Conservation (phyloP, 2,888 invertebrate species). For the Eupithecia pulchellata region DNA sequence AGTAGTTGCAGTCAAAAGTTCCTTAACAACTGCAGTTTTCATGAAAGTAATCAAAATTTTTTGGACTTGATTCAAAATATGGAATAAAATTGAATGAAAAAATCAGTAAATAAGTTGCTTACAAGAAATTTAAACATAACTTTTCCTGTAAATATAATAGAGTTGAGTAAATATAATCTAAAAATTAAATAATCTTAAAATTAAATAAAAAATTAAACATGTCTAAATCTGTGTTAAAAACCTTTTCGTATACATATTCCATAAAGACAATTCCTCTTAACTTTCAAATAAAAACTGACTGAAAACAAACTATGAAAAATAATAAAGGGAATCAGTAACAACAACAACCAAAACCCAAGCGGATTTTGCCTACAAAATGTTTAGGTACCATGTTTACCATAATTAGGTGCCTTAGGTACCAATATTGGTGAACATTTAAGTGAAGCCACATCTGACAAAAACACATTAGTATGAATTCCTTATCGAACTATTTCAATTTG, state of each 20-base stretch:
- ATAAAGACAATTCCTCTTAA: neutral
- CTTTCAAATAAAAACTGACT: neutral
- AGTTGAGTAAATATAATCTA: too few species aligned
- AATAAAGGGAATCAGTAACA: neutral
- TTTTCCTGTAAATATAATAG: too few species aligned
- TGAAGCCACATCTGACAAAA: conserved; percentile 6
- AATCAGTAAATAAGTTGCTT: too few species aligned
- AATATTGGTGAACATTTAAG: neutral
- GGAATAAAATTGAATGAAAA: too few species aligned
- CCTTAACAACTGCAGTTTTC: conserved; percentile 3
- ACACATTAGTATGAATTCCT: conserved; percentile 28
- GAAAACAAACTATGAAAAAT: neutral
- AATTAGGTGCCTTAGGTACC: too few species aligned
- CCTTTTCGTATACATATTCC: neutral
- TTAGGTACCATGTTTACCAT: too few species aligned
- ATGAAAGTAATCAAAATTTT: neutral
- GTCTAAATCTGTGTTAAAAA: neutral
- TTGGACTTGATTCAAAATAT: neutral
- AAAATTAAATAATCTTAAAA: too few species aligned
- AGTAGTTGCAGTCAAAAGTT: conserved; percentile 20
- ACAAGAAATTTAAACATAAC: too few species aligned
- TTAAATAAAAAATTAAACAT: neutral
- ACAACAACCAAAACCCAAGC: too few species aligned
- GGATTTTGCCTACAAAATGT: neutral
- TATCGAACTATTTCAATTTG: conserved; percentile 73